Percentiles rank a stretch among this genome's conserved stretches.
phyloP scores from a whole-genome alignment of 37 sponge, comb jelly and placozoan species.

The Eunapius fragilis region DNA sequence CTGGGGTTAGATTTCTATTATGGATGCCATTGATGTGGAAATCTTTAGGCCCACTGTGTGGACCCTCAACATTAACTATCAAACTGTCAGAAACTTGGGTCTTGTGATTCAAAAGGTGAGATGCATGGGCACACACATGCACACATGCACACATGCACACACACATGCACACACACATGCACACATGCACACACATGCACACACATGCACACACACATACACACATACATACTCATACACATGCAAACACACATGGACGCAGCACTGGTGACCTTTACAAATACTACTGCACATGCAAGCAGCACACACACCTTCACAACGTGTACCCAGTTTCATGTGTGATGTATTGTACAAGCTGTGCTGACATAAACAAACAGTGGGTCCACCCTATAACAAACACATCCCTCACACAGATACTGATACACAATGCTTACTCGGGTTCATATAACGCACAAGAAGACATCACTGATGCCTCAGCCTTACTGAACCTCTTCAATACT shows the following conservation, averaged over 20 bases:
- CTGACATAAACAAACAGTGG: too few species aligned
- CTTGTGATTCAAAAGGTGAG: background rate
- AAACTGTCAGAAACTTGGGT: background rate
- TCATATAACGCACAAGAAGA: constrained; percentile 6
- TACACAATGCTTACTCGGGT: constrained; percentile 7
- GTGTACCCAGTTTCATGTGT: too few species aligned
- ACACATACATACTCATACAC: too few species aligned
- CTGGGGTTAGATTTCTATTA: background rate
- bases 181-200: constrained; percentile 22
- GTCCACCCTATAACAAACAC: too few species aligned
- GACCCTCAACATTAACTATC: background rate
- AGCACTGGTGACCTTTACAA: too few species aligned
- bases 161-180: constrained; percentile 17
- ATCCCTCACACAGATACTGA: constrained; percentile 24
- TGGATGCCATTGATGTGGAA: background rate
- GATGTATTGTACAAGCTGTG: too few species aligned
- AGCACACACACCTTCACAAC: background rate
- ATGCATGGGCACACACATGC: constrained; percentile 31
- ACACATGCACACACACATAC: constrained; percentile 21
- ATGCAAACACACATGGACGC: too few species aligned
- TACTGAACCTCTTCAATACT: constrained; percentile 32
- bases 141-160: constrained; percentile 17
- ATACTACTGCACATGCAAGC: too few species aligned
- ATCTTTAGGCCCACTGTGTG: background rate
- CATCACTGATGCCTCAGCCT: constrained; percentile 16